A percentile compares a stretch with the other conserved stretches of the same genome.
These are phyloP conservation scores for Zapus hudsonius DNA, from an alignment of 2,113 vertebrate species.

Conservation along the genomic window DNA sequence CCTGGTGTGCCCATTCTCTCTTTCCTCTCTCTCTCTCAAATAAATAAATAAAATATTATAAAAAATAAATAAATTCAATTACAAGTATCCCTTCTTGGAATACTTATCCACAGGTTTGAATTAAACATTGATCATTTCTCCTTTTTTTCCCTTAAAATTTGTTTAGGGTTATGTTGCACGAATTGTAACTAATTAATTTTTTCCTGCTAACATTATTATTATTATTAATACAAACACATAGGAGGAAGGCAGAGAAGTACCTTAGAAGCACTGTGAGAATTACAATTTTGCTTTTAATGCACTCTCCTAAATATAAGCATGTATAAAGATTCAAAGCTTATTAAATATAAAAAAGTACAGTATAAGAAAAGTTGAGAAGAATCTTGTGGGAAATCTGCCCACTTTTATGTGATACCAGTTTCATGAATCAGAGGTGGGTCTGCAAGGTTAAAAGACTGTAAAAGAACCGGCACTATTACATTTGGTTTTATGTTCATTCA, in stretches of 20 bases:
- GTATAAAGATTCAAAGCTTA: neutral
- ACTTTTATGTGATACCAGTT: neutral
- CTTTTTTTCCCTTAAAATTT: neutral
- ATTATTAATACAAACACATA: neutral
- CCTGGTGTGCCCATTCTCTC: too few relatives aligned
- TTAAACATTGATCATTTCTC: neutral
- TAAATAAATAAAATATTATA: too few relatives aligned
- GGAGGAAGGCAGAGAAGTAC: neutral
- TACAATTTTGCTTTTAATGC: neutral
- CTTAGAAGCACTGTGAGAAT: neutral
- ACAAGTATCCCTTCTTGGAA: neutral
- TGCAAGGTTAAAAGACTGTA: neutral
- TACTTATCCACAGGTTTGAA: neutral
- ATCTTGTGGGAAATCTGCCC: neutral
- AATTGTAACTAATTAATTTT: neutral
- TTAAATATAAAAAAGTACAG: neutral
- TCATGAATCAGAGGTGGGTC: neutral
- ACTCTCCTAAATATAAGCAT: neutral
- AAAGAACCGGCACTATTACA: neutral
- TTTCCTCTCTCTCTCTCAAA: too few relatives aligned
- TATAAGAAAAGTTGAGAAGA: neutral
- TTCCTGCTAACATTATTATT: neutral
- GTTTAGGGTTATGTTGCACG: neutral
- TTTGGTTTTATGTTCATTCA: constrained; percentile 37
- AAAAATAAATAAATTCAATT: constrained; percentile 14